A percentile compares a stretch with the other conserved stretches of the same genome.
phyloP scores from a whole-genome alignment of 2,113 vertebrate species.

The Pithys albifrons region DNA sequence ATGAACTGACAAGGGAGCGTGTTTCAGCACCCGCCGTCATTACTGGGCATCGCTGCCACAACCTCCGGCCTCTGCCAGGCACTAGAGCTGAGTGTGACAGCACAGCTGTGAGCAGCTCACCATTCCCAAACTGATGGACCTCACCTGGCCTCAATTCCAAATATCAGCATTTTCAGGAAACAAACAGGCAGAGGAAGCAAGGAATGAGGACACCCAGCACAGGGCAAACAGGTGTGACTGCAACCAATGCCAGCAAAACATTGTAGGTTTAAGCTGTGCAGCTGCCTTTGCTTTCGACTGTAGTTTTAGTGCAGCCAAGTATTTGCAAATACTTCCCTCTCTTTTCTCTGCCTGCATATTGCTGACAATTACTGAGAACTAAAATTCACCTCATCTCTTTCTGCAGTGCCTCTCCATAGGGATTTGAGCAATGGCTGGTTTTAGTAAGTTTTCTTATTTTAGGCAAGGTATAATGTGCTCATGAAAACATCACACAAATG shows the following conservation, averaged over 20 bases:
- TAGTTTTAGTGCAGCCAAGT: not conserved
- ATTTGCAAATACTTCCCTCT: not conserved
- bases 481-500: fast-evolving
- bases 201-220: not conserved
- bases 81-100: slow-evolving; percentile 54
- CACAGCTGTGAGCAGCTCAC: slow-evolving; percentile 10
- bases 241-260: not conserved
- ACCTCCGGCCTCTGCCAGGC: not conserved
- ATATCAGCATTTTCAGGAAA: slow-evolving; percentile 10
- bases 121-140: slow-evolving; percentile 11
- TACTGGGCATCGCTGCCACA: not conserved
- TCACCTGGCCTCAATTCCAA: slow-evolving; percentile 50
- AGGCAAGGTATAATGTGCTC: not conserved
- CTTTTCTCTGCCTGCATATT: not conserved
- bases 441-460: not conserved
- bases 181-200: not conserved
- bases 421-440: not conserved
- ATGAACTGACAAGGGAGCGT: slow-evolving; percentile 9
- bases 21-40: not conserved
- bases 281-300: not conserved
- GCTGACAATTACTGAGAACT: not conserved
- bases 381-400: not conserved
- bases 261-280: not conserved
- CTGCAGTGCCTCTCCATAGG: not conserved
- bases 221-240: not conserved